Base-by-base conservation (phyloP, 2,113 vertebrate genomes). In the Thamnophis sirtalis region DNA sequence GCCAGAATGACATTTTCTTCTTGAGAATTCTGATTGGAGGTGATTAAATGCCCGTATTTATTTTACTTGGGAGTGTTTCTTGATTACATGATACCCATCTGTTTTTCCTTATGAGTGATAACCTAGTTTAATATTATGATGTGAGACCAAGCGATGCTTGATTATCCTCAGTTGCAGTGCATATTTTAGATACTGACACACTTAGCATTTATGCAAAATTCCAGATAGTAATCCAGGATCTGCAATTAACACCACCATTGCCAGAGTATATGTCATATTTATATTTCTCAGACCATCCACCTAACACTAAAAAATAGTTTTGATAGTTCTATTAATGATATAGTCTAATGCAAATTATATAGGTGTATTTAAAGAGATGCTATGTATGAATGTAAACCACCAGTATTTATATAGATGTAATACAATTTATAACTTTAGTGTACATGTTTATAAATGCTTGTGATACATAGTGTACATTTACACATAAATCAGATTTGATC, bases 1-100 rank as follows among this genome's bases (percentile, higher is more conserved):
- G 92, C 95, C 91, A 33, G 90, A 93, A 96, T 92, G 93, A n/a
- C 11, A 24, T 53, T 48, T 89, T 97, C 95, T 95, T 93, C 94
- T 96, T 96, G 95, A 96, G 88, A 87, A 91, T 68, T 95, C 88
- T 91, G 53, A n/a, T 86, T 89, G 94, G 90, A 95, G 15, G 33
- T 56, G 93, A 96, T 95, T 97, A 95, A 93, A 89, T 93, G 93
- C 28, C 95, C 96, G 93, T 96, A 96, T 96, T 97, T 96, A 94
- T 96, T 93, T 92, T 38, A 94, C 95, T 95, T 93, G 94, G 94
- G 95, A 95, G 58, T 95, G 93, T 95, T 89, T 93, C 96, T 96
- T 97, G 95, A 97, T 96, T 96, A 93, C 91, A 89, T 15, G 80
- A 90, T 94, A 96, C 56, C 89, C 86, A 91, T 95, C 24, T 94